Evolutionary conservation across 2,888 invertebrate species (phyloP), one percentile per base, ranked within the genome.

Genomic region (Cistogaster globosa): DNA sequence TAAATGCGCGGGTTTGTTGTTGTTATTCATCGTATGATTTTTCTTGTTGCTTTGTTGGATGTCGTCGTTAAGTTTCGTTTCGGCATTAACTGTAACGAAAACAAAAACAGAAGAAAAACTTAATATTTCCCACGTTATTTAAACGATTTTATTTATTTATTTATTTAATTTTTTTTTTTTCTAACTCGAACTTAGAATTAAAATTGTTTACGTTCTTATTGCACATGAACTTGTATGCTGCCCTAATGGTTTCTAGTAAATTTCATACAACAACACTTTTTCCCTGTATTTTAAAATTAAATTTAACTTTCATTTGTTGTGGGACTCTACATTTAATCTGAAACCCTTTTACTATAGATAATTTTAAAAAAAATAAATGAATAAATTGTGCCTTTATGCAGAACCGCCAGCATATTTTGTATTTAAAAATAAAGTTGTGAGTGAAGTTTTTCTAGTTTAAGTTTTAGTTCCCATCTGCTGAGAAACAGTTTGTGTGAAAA

Each of bases 31-130:
- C 74, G 72, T 84, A 72, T 58, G 83, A 69, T 63, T 75, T 75
- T 26, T 86, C 83, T 18, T 83, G 83, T 60, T 81, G 60, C 32
- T 81, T 72, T 76, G 77, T 84, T 67, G 81, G 85, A 80, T 81
- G 76, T 84, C 79, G 86, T 84, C 67, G 82, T 86, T 86, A 84
- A 76, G 55, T 77, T 86, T 87, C 87, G 88, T 87, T 86, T 87
- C 86, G 87, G 87, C 88, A 88, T 88, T 85, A 86, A 87, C 88
- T 88, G 78, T 53, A 86, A 84, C 58, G 55, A 45, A 77, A 62
- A 45, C 11, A 76, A 60, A 58, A 63, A 74, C 1, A 58, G 42
- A 53, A 68, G 57, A 60, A 20, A 16, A 63, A 60, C 16, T 62
- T 48, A 71, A 2, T 65, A 36, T 82, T 83, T 83, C 82, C 76